Evolutionary conservation across 2,888 invertebrate species (phyloP), one percentile per base, ranked within the genome.

Genomic region (Sinotaia quadrata): DNA sequence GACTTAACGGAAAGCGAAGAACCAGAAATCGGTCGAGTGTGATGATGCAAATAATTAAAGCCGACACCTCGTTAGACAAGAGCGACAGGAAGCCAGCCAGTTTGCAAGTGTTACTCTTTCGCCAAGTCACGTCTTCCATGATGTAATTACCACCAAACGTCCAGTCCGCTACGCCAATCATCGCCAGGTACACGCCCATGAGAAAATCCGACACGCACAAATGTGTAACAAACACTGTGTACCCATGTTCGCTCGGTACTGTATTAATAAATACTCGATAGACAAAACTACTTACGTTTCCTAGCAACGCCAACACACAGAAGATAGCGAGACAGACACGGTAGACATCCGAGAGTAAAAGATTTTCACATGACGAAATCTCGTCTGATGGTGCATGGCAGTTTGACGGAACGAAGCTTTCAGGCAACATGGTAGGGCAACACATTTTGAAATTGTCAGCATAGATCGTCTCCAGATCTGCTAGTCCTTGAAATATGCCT

Each of bases 11-110:
- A n/a, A n/a, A n/a, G n/a, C n/a, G n/a, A 44, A 92, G 91, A 0
- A 91, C 91, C 74, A 91, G 88, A 75, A 91, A 90, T n/a, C 92
- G 89, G 82, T 92, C 92, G 87, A 91, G 89, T 1, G 92, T 92
- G 67, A 92, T 91, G 72, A 92, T 77, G 0, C 91, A 90, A 10
- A 92, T 87, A 58, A 91, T 89, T 70, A 92, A 82, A 2, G 92
- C 91, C 0, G 24, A 3, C n/a, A n/a, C n/a, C n/a, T n/a, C n/a
- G n/a, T n/a, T n/a, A n/a, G n/a, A n/a, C n/a, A n/a, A n/a, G n/a
- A 77, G 71, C 1, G 78, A 72, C 27, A 80, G 47, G 24, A 75
- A 68, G 10, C 82, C 82, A 4, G 81, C 77, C 63, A 79, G 5
- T 33, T 74, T 61, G 60, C 82, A 82, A 8, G 61, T 60, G 4